These are phyloP conservation scores for Calameuta filiformis DNA, from an alignment of 2,888 invertebrate species.

Conservation along the genomic window DNA sequence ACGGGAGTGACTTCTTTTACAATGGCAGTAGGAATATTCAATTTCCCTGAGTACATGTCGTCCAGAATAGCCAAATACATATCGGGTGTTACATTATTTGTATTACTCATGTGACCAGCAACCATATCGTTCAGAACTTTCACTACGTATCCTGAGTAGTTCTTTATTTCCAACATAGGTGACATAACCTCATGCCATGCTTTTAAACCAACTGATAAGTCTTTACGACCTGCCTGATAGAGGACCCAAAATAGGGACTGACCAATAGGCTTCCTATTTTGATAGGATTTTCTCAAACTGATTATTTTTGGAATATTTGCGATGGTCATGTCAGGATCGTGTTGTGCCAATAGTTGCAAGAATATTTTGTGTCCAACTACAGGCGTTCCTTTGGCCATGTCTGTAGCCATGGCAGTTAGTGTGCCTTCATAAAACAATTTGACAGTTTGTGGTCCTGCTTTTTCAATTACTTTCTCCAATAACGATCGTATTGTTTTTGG, in stretches of 20 bases:
- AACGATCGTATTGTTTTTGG: constrained; percentile 66
- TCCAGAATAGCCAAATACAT: constrained; percentile 74
- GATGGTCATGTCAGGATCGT: constrained; percentile 74
- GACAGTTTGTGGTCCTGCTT: constrained; percentile 73
- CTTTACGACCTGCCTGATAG: constrained; percentile 77
- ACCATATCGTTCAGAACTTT: constrained; percentile 72
- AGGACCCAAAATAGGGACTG: constrained; percentile 80
- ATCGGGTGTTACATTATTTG: constrained; percentile 66
- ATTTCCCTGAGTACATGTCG: constrained; percentile 70
- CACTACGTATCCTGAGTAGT: constrained; percentile 75
- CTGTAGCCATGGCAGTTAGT: constrained; percentile 77
- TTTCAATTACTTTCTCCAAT: constrained; percentile 69
- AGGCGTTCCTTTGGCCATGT: constrained; percentile 75
- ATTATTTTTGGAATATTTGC: constrained; percentile 74
- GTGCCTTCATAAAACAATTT: constrained; percentile 79
- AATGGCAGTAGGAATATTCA: constrained; percentile 69
- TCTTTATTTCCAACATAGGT: constrained; percentile 78
- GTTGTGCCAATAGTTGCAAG: constrained; percentile 76
- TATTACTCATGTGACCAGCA: constrained; percentile 64
- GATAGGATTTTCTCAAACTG: constrained; percentile 78
- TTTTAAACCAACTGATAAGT: constrained; percentile 76
- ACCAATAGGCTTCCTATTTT: constrained; percentile 80
- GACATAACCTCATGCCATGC: constrained; percentile 82
- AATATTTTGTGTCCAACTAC: constrained; percentile 78
- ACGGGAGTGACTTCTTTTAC: constrained; percentile 70